These are phyloP conservation scores for Hemibagrus wyckioides DNA, from an alignment of 2,113 vertebrate genomes.

Conservation along the genomic window DNA sequence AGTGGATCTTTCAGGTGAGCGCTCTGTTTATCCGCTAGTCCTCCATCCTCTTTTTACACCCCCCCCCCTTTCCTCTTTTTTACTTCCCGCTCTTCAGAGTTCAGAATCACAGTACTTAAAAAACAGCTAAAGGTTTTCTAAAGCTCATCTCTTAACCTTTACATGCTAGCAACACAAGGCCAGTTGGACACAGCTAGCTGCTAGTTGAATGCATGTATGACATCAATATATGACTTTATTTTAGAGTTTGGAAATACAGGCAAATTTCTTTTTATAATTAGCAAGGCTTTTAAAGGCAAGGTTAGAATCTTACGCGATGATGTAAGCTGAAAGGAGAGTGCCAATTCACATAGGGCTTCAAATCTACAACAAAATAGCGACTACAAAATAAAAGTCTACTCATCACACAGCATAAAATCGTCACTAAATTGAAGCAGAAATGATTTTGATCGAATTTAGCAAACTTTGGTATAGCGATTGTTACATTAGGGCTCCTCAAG, in stretches of 20 bases:
- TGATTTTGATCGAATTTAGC: background rate
- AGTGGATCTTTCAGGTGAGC: slow-evolving; percentile 71
- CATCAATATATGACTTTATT: background rate
- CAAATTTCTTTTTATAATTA: background rate
- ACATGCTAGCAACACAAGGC: background rate
- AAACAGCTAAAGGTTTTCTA: slow-evolving; percentile 15
- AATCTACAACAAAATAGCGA: background rate
- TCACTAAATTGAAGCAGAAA: background rate
- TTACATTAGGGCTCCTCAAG: background rate
- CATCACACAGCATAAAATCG: background rate
- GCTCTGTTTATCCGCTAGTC: slow-evolving; percentile 45
- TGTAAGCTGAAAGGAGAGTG: background rate
- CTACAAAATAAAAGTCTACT: background rate
- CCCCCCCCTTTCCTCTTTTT: slow-evolving; percentile 47
- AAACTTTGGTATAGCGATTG: background rate
- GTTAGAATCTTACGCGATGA: background rate
- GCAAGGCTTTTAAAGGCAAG: background rate
- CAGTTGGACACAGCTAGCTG: background rate
- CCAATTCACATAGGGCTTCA: no score
- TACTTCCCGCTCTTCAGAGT: slow-evolving; percentile 40
- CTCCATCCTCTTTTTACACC: slow-evolving; percentile 26
- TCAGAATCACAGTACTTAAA: slow-evolving; percentile 44
- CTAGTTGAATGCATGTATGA: background rate
- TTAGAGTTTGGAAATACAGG: background rate
- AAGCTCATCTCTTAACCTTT: background rate